A percentile compares a stretch with the other conserved stretches of the same genome.
These are phyloP conservation scores for Embiotoca jacksoni DNA, from an alignment of 2,113 vertebrate species.

Conservation along the genomic window DNA sequence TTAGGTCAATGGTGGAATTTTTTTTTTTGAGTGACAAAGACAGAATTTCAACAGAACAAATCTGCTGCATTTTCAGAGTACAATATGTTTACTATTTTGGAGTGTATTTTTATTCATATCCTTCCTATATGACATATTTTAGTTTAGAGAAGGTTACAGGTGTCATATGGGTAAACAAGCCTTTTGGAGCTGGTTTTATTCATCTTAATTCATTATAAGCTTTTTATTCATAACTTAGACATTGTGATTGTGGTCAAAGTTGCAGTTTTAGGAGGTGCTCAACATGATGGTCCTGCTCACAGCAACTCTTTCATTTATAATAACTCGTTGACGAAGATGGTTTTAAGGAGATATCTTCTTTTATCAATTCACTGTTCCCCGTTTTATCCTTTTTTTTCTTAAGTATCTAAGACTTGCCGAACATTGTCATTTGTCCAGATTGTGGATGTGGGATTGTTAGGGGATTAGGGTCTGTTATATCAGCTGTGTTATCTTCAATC, in stretches of 20 bases:
- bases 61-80: neutral
- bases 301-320: neutral
- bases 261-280: neutral
- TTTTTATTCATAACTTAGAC: neutral
- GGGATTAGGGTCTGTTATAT: neutral
- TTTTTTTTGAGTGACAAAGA: slow-evolving; percentile 18
- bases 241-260: too few relatives aligned
- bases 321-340: neutral
- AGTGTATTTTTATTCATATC: neutral
- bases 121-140: neutral
- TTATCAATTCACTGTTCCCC: neutral
- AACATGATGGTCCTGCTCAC: neutral
- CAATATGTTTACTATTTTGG: too few relatives aligned
- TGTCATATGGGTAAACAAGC: neutral
- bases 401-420: neutral
- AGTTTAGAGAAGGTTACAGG: neutral
- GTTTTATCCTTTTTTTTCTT: slow-evolving; percentile 7
- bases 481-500: slow-evolving; percentile 3
- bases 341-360: neutral
- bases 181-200: neutral
- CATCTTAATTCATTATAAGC: neutral
- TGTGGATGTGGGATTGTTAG: slow-evolving; percentile 15
- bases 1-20: slow-evolving; percentile 22
- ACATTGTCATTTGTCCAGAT: slow-evolving; percentile 24
- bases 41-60: neutral